A percentile compares a stretch with the other conserved stretches of the same genome.
Evolutionary conservation across 2,797 vertebrate genomes (phyloP).

Genomic region (Acanthopagrus latus): DNA sequence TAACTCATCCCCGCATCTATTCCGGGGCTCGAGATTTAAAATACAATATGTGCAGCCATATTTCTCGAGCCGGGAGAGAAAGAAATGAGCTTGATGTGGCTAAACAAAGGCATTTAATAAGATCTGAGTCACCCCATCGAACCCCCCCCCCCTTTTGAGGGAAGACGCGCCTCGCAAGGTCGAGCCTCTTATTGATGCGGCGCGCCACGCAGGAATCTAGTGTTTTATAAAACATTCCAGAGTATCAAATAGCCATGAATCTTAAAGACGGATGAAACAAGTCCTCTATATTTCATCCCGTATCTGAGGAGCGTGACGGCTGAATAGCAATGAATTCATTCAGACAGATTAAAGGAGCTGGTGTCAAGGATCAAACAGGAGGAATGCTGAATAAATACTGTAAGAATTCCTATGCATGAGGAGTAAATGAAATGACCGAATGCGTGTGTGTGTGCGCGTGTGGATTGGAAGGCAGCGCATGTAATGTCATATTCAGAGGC

Average conservation of each 20-base stretch:
- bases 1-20: neutral
- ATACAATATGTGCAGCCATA: neutral
- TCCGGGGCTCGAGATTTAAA: constrained; percentile 16
- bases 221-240: constrained; percentile 47
- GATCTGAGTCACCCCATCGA: constrained; percentile 16
- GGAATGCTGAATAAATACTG: constrained; percentile 53
- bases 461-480: neutral
- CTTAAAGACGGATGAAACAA: constrained; percentile 64
- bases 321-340: constrained; percentile 68
- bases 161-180: constrained; percentile 52
- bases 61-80: neutral
- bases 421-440: constrained; percentile 12
- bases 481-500: constrained; percentile 16
- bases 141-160: neutral
- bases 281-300: constrained; percentile 59
- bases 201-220: constrained; percentile 21
- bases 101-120: constrained; percentile 35
- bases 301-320: constrained; percentile 53
- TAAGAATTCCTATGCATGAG: constrained; percentile 26
- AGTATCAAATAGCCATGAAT: constrained; percentile 62
- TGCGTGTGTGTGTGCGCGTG: constrained; percentile 24
- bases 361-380: constrained; percentile 58
- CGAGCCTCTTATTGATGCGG: constrained; percentile 48
- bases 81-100: constrained; percentile 19
- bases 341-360: constrained; percentile 65